Conservation (phyloP, 2,797 vertebrate genomes). For the Parauchenoglanis punctatus region DNA sequence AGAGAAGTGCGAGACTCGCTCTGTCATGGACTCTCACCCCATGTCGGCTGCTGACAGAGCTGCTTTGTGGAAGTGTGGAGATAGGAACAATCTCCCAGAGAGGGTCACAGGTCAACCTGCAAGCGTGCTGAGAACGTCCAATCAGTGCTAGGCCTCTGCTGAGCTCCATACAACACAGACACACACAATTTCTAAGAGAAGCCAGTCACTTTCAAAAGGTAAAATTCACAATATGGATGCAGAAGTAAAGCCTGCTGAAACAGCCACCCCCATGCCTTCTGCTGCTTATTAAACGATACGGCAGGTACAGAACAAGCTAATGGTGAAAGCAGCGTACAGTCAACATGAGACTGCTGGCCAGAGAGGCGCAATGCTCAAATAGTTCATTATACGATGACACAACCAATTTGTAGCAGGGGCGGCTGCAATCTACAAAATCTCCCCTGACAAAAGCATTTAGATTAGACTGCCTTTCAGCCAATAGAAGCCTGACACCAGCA, state of each 20-base stretch:
- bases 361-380: slow-evolving; percentile 80
- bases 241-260: slow-evolving; percentile 18
- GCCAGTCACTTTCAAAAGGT: slow-evolving; percentile 48
- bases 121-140: slow-evolving; percentile 65
- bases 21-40: slow-evolving; percentile 62
- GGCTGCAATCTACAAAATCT: slow-evolving; percentile 82
- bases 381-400: slow-evolving; percentile 85
- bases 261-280: slow-evolving; percentile 35
- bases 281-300: slow-evolving; percentile 54
- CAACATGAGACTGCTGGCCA: slow-evolving; percentile 77
- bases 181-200: slow-evolving; percentile 16
- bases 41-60: slow-evolving; percentile 65
- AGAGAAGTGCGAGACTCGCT: slow-evolving; percentile 26
- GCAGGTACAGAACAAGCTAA: slow-evolving; percentile 65
- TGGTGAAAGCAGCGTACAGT: slow-evolving; percentile 72
- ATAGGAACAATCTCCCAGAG: slow-evolving; percentile 68
- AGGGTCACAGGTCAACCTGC: slow-evolving; percentile 67
- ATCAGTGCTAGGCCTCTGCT: slow-evolving; percentile 48
- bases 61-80: slow-evolving; percentile 70
- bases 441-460: slow-evolving; percentile 84
- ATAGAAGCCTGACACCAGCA: slow-evolving; percentile 74
- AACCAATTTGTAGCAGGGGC: slow-evolving; percentile 82
- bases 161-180: slow-evolving; percentile 17
- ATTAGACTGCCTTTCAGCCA: slow-evolving; percentile 76
- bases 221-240: slow-evolving; percentile 22